phyloP scores from a whole-genome alignment of 2,113 vertebrate species.

The Bufo bufo region DNA sequence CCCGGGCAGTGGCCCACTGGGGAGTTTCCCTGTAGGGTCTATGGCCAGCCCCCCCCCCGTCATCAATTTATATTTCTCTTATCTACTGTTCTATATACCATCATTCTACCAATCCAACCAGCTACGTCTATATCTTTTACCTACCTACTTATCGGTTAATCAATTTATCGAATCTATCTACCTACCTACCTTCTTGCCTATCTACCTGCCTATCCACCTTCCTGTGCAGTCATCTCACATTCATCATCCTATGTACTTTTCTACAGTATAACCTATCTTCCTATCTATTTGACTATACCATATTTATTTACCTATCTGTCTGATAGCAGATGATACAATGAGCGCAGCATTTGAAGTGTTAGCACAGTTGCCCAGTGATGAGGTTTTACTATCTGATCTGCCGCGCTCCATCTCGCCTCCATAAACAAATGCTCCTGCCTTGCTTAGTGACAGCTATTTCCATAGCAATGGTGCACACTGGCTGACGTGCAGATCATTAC shows the following conservation, averaged over 20 bases:
- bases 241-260: too few relatives aligned
- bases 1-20: too few relatives aligned
- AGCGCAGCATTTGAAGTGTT: background rate
- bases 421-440: slow-evolving; percentile 33
- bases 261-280: too few relatives aligned
- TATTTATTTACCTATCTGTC: too few relatives aligned
- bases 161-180: background rate
- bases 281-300: too few relatives aligned
- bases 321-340: background rate
- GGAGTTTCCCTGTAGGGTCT: too few relatives aligned
- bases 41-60: too few relatives aligned
- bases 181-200: background rate
- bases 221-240: background rate
- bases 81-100: too few relatives aligned
- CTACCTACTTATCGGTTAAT: background rate
- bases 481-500: slow-evolving; percentile 30
- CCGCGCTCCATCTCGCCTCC: background rate
- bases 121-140: background rate
- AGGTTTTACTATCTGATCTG: background rate
- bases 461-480: slow-evolving; percentile 29
- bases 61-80: too few relatives aligned
- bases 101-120: background rate
- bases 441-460: slow-evolving; percentile 49
- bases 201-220: background rate
- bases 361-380: background rate